Evolutionary conservation across 2,113 vertebrate genomes (phyloP).

Genomic region (Campylomormyrus tamandua): DNA sequence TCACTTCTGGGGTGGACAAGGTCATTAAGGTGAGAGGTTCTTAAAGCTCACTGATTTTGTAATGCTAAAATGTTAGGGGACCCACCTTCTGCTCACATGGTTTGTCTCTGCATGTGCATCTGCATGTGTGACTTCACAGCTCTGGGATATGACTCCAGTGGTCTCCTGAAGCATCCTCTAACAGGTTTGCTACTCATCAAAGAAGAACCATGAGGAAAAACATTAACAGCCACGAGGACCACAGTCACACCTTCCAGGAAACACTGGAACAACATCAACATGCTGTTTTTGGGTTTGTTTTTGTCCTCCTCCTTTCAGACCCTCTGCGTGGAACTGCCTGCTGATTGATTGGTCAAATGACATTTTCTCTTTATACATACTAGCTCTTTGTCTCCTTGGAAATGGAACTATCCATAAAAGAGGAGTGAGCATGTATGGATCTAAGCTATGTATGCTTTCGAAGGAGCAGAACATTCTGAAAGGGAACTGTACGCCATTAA

Average conservation of each 20-base stretch:
- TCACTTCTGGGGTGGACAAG: conserved; percentile 90
- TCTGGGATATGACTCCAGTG: conserved; percentile 96
- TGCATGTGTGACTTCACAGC: conserved; percentile 58
- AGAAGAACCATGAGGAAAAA: background rate
- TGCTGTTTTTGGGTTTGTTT: background rate
- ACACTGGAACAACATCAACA: background rate
- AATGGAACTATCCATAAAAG: background rate
- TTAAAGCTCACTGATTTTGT: background rate
- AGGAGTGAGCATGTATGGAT: background rate
- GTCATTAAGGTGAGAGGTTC: conserved; percentile 76
- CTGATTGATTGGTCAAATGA: background rate
- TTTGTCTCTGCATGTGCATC: conserved; percentile 3
- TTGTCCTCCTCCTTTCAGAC: background rate
- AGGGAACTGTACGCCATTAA: background rate
- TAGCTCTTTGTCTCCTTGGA: background rate
- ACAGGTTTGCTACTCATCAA: background rate
- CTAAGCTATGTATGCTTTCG: background rate
- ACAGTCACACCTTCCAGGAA: background rate
- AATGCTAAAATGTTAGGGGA: background rate
- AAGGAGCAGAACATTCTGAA: background rate
- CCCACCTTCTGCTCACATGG: background rate
- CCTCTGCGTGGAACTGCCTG: background rate
- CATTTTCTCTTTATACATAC: background rate
- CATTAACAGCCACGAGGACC: background rate
- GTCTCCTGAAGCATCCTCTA: conserved; percentile 72